Percentiles rank a stretch among this genome's conserved stretches.
phyloP scores from a whole-genome alignment of 2,797 vertebrate genomes.

The Sebastes dallii region DNA sequence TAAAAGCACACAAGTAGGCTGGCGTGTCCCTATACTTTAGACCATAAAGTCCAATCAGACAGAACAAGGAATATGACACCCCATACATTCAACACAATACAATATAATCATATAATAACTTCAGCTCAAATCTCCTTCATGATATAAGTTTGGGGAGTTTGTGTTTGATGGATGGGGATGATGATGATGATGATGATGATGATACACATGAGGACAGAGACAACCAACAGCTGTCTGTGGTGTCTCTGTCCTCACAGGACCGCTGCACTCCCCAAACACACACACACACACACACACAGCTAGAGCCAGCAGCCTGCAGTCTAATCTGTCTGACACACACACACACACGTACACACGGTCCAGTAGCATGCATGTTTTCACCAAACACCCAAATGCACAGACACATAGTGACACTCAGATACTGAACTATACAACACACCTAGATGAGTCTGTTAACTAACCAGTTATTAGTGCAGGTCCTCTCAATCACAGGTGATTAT shows the following conservation, averaged over 20 bases:
- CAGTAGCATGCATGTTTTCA: background rate
- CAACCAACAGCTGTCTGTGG: slow-evolving; percentile 25
- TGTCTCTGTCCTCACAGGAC: slow-evolving; percentile 50
- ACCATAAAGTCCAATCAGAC: background rate
- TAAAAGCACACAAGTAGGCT: background rate
- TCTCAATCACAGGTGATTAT: slow-evolving; percentile 22
- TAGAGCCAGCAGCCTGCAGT: slow-evolving; percentile 24
- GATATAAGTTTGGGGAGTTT: background rate
- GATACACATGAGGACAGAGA: background rate
- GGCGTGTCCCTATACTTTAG: fast-evolving
- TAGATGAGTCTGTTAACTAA: slow-evolving; percentile 32
- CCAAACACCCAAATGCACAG: background rate
- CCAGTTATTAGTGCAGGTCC: background rate
- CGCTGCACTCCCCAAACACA: slow-evolving; percentile 25
- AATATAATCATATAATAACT: too few species aligned
- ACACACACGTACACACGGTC: background rate
- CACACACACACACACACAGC: background rate
- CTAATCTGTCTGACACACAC: slow-evolving; percentile 2
- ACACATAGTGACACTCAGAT: background rate
- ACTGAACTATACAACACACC: background rate
- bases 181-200: too few species aligned
- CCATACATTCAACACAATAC: background rate
- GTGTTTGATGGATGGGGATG: slow-evolving; percentile 3
- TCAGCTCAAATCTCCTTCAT: background rate
- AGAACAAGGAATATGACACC: background rate